Base-by-base conservation (phyloP, 2,797 vertebrate species). In the Poeciliopsis paucimaculata region DNA sequence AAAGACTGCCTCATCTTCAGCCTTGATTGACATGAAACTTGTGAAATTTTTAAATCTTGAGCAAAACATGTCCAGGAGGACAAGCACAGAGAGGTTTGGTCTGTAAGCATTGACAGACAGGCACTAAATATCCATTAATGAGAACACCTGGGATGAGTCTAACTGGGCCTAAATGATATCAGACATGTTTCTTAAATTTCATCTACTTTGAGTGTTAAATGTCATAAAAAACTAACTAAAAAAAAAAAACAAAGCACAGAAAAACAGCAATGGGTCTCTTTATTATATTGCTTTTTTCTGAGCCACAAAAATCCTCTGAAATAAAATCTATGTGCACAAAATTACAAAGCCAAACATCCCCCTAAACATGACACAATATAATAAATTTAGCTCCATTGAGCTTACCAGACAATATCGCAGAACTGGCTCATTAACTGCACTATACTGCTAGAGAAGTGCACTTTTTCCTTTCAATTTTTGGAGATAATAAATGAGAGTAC, bases 171-270 rank as follows among this genome's bases (percentile, higher is more conserved):
- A 89, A 70, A 39, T 73, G 85, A 91, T 89, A 90, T 87, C 55
- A 20, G 82, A 49, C 71, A 1, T 93, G 91, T 91, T 93, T 93
- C 78, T 94, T 91, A 92, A 68, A 41, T 41, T 12, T 20, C 45
- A 51, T 49, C 8, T 11, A 76, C 73, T 74, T 8, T 55, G 70
- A 15, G 8, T 64, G 13, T 68, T 68, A 16, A 68, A 23, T 9
- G 26, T 68, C 4, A 45, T 78, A 83, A 82, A 66, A 84, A 84
- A 78, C 46, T 72, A 90, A 90, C 41, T 23, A 1, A 79, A 86
- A 72, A 72, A 79, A 86, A 64, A 77, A 60, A 73, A 11, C 66
- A 13, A 8, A 39, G 72, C 39, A 5, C 8, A 12, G 15, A 31
- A 45, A 51, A 75, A 71, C 11, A 75, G 57, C 72, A 43, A 20